Evolutionary conservation across 2,113 vertebrate genomes (phyloP), one percentile per base, ranked within the genome.

Genomic region (Ciconia stormi): DNA sequence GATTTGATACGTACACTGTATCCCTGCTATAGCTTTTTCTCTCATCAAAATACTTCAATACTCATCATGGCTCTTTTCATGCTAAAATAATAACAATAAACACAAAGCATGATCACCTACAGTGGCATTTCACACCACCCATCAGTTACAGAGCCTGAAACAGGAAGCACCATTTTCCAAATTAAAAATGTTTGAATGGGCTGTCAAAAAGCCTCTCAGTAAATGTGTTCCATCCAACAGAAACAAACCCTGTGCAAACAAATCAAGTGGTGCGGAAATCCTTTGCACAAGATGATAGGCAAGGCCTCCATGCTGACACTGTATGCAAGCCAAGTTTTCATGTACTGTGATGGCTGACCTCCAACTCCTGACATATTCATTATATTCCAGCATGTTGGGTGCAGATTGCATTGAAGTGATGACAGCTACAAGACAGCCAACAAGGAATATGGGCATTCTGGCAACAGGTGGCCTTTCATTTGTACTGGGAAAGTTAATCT

Each of bases 281-380:
- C 98, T 98, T 97, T 97, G 97, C 98, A 98, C 96, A 97, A 97
- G 98, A 98, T 98, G 98, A 98, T 98, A 96, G 98, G 97, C 95
- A 26, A 98, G 97, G 97, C 97, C 97, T 98, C 97, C 98, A 97
- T 96, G 96, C 98, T 98, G 98, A 98, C 97, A 98, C 98, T 97
- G 98, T 97, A 97, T 89, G 97, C 97, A 92, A 98, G 98, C 98
- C 98, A 99, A 98, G 98, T 98, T 98, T 98, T 99, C 98, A 97
- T 98, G 98, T 98, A 98, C 98, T 98, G 97, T 97, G 98, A 98
- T 98, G 98, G 98, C 98, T 99, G 98, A 99, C 98, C 98, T 98
- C 98, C 98, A 99, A 98, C 95, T 98, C 97, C 98, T 98, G 98
- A 98, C 98, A 98, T 98, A 98, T 98, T 98, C 98, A 99, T 99